Evolutionary conservation across 2,888 invertebrate species (phyloP).

Genomic region (Eupithecia abbreviata): DNA sequence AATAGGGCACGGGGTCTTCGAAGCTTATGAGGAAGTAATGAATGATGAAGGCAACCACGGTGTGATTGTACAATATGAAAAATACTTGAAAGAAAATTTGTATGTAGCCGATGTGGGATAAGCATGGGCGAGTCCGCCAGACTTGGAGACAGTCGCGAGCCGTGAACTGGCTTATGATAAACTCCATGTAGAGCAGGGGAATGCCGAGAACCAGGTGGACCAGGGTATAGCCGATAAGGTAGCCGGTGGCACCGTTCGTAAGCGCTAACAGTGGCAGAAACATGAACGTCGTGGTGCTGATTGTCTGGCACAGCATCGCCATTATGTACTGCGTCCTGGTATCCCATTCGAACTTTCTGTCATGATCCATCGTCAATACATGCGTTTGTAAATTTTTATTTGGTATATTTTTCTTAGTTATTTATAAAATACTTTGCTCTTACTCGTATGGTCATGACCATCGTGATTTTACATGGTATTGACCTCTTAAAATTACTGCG

Average conservation of each 20-base stretch:
- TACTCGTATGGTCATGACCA: background rate
- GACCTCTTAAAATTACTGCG: background rate
- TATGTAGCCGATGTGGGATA: constrained; percentile 69
- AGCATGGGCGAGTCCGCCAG: constrained; percentile 65
- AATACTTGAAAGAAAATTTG: constrained; percentile 62
- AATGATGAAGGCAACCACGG: constrained; percentile 57
- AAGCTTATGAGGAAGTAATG: constrained; percentile 75
- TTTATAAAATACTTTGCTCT: background rate
- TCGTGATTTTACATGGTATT: background rate
- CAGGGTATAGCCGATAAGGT: constrained; percentile 50
- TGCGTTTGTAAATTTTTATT: background rate
- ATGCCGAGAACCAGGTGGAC: constrained; percentile 62
- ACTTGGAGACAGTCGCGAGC: constrained; percentile 67
- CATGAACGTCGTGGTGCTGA: constrained; percentile 55
- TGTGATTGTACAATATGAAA: constrained; percentile 58
- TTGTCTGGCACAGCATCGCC: constrained; percentile 58
- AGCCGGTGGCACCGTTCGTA: constrained; percentile 58
- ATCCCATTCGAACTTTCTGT: constrained; percentile 42
- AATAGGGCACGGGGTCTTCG: constrained; percentile 68
- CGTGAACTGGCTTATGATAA: constrained; percentile 71
- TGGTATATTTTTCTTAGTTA: background rate
- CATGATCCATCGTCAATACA: constrained; percentile 11
- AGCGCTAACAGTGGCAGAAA: constrained; percentile 56
- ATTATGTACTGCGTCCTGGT: constrained; percentile 52
- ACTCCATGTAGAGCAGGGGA: constrained; percentile 73